Conservation (phyloP, 1,140 invertebrate species). For the Papilio polyxenes region DNA sequence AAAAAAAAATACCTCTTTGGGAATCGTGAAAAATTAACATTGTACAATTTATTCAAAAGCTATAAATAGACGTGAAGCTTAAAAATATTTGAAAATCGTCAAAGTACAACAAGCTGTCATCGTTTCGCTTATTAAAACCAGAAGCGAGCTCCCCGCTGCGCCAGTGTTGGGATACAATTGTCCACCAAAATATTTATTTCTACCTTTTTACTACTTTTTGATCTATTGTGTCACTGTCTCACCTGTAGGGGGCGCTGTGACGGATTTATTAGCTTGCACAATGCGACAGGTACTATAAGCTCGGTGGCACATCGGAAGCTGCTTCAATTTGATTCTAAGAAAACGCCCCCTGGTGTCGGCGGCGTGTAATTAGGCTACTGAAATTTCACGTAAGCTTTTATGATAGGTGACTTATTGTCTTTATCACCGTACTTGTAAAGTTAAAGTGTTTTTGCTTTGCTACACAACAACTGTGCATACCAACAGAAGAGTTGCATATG, state of each 20-base stretch:
- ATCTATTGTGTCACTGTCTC: slow-evolving; percentile 3
- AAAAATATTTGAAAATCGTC: neutral
- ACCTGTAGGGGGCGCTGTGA: slow-evolving; percentile 11
- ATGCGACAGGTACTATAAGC: neutral
- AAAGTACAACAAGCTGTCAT: slow-evolving; percentile 14
- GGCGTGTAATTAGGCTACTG: slow-evolving; percentile 4
- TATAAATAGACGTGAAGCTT: neutral
- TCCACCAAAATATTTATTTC: slow-evolving; percentile 35
- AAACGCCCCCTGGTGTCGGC: neutral
- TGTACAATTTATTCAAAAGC: slow-evolving; percentile 1
- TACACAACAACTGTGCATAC: neutral
- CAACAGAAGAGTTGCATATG: neutral
- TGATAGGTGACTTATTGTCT: neutral
- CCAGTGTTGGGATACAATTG: slow-evolving; percentile 13
- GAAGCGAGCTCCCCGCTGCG: neutral
- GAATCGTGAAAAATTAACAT: neutral
- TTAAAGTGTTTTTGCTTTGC: neutral
- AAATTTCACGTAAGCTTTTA: neutral
- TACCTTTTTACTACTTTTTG: slow-evolving; percentile 6
- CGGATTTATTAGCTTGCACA: slow-evolving; percentile 32
- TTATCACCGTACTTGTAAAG: neutral
- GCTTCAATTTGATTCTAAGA: slow-evolving; percentile 15
- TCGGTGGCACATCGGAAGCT: slow-evolving; percentile 17
- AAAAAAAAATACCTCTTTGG: neutral
- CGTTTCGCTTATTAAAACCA: slow-evolving; percentile 25